Base-by-base conservation (phyloP, 2,797 vertebrate genomes). In the Coendou prehensilis region DNA sequence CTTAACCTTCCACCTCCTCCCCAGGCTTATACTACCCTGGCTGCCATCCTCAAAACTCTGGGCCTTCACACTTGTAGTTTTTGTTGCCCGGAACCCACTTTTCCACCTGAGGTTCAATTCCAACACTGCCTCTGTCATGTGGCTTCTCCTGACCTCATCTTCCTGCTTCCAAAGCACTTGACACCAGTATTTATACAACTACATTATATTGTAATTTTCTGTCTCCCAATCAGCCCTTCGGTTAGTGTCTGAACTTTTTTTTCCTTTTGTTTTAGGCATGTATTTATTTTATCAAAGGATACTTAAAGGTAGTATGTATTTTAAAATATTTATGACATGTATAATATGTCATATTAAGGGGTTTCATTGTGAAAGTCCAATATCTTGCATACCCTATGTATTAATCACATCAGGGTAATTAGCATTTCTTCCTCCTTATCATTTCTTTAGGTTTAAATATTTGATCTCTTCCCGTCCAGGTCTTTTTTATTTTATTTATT, bases 161-260 rank as follows among this genome's bases (percentile, higher is more conserved):
- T 89, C 67, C 79, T 93, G 45, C 59, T 67, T 83, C 54, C 9
- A 61, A 86, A 86, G 80, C 47, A 79, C 73, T 63, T 57, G 71
- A 71, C 28, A 73, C 22, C 4, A 78, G 79, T 10, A 50, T 13
- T 64, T 61, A 56, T 14, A 30, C 17, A 33, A 73, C 47, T 64
- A 75, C 5, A 8, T 13, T 28, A 45, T 9, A 83, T 15, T 9
- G 47, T 20, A 20, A 54, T 33, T 81, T 82, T 50, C 45, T 37
- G 22, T 45, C 56, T 81, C 54, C 47, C 22, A 73, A n/a, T 47
- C 17, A 71, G 63, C 33, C 1, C 15, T 4, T 76, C 41, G 64
- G 47, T n/a, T 67, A 45, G 47, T 8, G 2, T 61, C 37, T 23
- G 9, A 73, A 26, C 9, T 26, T 73, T 45, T 41, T 23, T 71